Conservation (phyloP, 1,140 invertebrate species). For the Asbolus verrucosus region DNA sequence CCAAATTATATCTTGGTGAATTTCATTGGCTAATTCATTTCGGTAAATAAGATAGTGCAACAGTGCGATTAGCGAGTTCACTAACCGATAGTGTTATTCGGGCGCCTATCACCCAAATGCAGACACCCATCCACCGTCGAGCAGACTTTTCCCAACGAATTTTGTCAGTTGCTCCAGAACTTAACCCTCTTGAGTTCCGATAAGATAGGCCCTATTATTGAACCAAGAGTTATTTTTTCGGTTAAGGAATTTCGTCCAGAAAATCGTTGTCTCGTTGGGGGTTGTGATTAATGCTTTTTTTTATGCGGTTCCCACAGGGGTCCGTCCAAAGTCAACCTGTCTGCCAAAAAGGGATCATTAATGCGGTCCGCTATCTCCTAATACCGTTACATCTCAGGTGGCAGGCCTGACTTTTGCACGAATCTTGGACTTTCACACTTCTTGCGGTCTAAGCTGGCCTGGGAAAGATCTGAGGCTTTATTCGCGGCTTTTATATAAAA, state of each 20-base stretch:
- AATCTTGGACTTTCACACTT: conserved; percentile 9
- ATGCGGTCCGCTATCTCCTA: conserved; percentile 31
- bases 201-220: conserved; percentile 29
- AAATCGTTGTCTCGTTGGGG: conserved; percentile 42
- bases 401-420: conserved; percentile 52
- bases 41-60: conserved; percentile 42
- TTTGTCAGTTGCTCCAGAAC: conserved; percentile 12
- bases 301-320: conserved; percentile 52
- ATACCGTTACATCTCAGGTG: conserved; percentile 49
- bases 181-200: conserved; percentile 27
- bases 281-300: conserved; percentile 50
- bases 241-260: conserved; percentile 8
- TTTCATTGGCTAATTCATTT: conserved; percentile 46
- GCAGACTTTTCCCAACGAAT: conserved; percentile 15
- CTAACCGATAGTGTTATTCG: conserved; percentile 38
- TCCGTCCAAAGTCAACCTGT: conserved; percentile 50
- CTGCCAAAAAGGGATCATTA: conserved; percentile 52
- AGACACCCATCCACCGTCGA: conserved; percentile 7
- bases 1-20: conserved; percentile 41
- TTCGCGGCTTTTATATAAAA: conserved; percentile 53
- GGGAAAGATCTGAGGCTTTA: conserved; percentile 1
- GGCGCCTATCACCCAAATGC: conserved; percentile 26
- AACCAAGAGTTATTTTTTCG: conserved; percentile 1
- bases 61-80: conserved; percentile 40
- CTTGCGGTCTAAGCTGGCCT: not conserved